A percentile compares a stretch with the other conserved stretches of the same genome.
phyloP scores from a whole-genome alignment of 2,113 vertebrate species.

The Hypanus sabinus region DNA sequence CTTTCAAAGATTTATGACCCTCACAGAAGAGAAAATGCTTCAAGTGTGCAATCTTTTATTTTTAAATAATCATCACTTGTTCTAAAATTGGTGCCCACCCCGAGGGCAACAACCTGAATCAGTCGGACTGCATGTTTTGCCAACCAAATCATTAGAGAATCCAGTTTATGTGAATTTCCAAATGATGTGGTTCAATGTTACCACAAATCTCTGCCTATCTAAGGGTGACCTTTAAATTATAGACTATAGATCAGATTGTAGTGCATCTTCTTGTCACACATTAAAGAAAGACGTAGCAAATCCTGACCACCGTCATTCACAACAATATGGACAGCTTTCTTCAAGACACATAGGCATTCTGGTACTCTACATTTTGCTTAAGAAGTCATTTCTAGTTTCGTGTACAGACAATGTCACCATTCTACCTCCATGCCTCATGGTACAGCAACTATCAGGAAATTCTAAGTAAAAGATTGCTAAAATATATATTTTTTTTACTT shows the following conservation, averaged over 20 bases:
- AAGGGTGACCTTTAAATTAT: constrained; percentile 36
- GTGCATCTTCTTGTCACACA: constrained; percentile 32
- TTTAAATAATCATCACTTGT: too few relatives aligned
- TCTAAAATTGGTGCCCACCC: background rate
- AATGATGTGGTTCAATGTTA: background rate
- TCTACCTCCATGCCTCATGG: background rate
- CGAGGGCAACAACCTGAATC: background rate
- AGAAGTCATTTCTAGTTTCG: constrained; percentile 38
- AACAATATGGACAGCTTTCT: background rate
- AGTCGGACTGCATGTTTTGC: background rate
- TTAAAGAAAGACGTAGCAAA: constrained; percentile 25
- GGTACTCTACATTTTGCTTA: constrained; percentile 9
- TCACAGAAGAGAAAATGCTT: too few relatives aligned
- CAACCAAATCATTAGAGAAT: background rate
- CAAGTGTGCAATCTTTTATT: too few relatives aligned
- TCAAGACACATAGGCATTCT: background rate
- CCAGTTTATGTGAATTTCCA: background rate
- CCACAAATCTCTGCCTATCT: background rate
- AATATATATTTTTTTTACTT: background rate
- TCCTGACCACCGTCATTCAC: constrained; percentile 30
- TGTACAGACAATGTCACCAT: constrained; percentile 43
- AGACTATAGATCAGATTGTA: background rate
- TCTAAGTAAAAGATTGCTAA: background rate
- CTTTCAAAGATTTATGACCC: too few relatives aligned
- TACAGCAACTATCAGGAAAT: background rate